A percentile compares a stretch with the other conserved stretches of the same genome.
phyloP scores from a whole-genome alignment of 2,888 invertebrate species.

The Stramonita haemastoma region DNA sequence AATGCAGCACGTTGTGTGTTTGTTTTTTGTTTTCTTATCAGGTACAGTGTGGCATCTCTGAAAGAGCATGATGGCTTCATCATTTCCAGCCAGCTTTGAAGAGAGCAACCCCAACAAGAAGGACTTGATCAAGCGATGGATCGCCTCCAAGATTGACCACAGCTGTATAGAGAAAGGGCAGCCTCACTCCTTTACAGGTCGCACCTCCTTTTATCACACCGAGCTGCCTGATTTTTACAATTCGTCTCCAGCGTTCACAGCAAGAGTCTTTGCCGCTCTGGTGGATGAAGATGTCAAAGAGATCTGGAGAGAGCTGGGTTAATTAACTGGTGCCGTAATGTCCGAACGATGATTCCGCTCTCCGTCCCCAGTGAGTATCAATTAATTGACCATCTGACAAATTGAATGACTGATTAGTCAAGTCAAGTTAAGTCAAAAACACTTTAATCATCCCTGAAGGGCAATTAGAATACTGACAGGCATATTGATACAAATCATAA shows the following conservation, averaged over 20 bases:
- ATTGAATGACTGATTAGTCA: not conserved
- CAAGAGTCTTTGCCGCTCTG: slow-evolving; percentile 52
- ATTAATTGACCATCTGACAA: too few relatives aligned
- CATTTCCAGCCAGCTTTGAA: slow-evolving; percentile 33
- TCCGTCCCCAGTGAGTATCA: slow-evolving; percentile 64
- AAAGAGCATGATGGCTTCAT: not conserved
- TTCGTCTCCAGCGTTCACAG: slow-evolving; percentile 51
- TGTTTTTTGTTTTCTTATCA: not conserved
- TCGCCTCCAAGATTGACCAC: slow-evolving; percentile 31
- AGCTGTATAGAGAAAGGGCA: slow-evolving; percentile 29
- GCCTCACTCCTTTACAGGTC: slow-evolving; percentile 43
- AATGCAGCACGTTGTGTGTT: not conserved
- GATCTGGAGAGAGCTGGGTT: slow-evolving; percentile 63
- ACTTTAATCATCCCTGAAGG: too few relatives aligned
- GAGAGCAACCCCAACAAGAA: slow-evolving; percentile 43
- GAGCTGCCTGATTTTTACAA: slow-evolving; percentile 48
- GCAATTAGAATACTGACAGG: too few relatives aligned
- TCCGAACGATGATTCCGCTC: slow-evolving; percentile 60
- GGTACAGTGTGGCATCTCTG: not conserved
- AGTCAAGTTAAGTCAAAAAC: too few relatives aligned
- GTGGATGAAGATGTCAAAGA: slow-evolving; percentile 63
- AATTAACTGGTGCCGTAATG: slow-evolving; percentile 68
- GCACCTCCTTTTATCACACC: slow-evolving; percentile 44
- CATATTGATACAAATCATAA: too few relatives aligned
- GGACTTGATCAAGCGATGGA: slow-evolving; percentile 25